Base-by-base conservation (phyloP, 1,140 invertebrate species). In the Camponotus pennsylvanicus region DNA sequence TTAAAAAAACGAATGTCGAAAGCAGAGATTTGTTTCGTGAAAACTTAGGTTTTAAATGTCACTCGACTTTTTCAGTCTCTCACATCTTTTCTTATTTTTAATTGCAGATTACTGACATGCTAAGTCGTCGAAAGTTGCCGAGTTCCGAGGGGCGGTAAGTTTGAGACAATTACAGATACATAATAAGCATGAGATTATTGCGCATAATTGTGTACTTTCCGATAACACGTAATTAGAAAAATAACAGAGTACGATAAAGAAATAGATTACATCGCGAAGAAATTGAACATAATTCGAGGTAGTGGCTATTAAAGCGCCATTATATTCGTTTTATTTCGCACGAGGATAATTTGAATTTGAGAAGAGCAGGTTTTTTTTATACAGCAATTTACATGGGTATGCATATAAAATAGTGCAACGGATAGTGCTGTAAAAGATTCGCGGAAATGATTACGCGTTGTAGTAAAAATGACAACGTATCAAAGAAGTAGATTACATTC, bases 51-150 rank as follows among this genome's bases (percentile, higher is more conserved):
- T 45, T 9, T 21, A 45, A 6, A 34, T n/a, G 40, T 40, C 21
- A 57, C n/a, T 27, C 18, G 55, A 42, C 42, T 18, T 18, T 52
- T 52, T 52, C 18, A 75, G n/a, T 49, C 27, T 87, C 88, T 86
- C 66, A 73, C 85, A 27, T 86, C 87, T 90, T 85, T 63, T 89
- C 70, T 78, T 66, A 45, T 83, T 90, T 90, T 78, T 80, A 89
- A 88, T 93, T 93, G 42, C 89, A 93, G 93, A 93, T 93, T 92
- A 93, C 86, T 61, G 32, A 61, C 55, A 83, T 73, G 79, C 79
- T 83, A 83, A 75, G 79, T 37, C 69, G 79, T 37, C 69, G 0
- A 37, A 61, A 21, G 18, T 55, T 45, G 52, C 13, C 34, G 27
- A 55, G 32, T 11, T 66, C 75, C 0, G 64, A 21, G 45, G 7